phyloP scores from a whole-genome alignment of 2,113 vertebrate genomes.

The Rhinogobius similis region DNA sequence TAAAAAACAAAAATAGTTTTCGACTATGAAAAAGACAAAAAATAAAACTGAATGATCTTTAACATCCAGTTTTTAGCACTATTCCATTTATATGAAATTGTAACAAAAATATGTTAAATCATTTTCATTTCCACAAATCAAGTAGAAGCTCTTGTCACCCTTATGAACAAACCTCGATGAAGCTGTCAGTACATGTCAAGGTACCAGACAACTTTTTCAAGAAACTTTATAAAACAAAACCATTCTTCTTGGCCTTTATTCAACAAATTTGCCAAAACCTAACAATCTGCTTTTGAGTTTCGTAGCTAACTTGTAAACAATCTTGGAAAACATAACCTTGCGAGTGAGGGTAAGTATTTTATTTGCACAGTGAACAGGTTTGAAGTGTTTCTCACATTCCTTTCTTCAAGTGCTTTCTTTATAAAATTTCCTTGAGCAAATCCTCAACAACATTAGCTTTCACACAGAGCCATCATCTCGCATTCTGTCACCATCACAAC shows the following conservation, averaged over 20 bases:
- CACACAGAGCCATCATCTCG: neutral
- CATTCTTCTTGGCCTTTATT: neutral
- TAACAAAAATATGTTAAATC: neutral
- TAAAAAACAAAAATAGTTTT: no score
- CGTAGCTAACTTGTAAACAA: neutral
- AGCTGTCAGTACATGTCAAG: neutral
- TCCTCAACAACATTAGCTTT: neutral
- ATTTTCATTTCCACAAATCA: neutral
- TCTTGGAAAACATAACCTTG: neutral
- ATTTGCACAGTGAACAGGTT: neutral
- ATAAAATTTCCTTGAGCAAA: slow-evolving; percentile 6
- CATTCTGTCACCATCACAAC: slow-evolving; percentile 22
- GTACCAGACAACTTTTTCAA: neutral
- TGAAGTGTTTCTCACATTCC: neutral
- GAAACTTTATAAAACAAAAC: neutral
- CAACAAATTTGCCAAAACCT: neutral
- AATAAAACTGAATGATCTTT: no score
- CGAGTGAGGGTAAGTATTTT: neutral
- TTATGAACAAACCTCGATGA: no score
- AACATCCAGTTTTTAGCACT: no score
- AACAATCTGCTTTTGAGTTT: neutral
- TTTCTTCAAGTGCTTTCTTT: neutral
- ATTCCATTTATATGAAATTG: neutral
- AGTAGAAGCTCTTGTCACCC: neutral
- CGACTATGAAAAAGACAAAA: neutral